Base-by-base conservation (phyloP, 2,113 vertebrate genomes). In the Tachysurus fulvidraco region DNA sequence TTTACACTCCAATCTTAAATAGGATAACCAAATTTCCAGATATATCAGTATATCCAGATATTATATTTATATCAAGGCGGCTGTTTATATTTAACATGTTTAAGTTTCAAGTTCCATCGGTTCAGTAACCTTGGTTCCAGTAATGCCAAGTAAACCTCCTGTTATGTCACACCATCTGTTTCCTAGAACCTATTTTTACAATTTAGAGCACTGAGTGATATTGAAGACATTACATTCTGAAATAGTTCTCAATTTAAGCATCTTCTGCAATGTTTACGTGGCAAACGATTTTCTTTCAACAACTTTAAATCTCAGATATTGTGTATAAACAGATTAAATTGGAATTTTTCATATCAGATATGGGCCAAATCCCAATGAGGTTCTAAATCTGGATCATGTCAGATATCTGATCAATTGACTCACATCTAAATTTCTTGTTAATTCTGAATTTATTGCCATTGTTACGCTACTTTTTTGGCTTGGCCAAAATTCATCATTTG, bases 81-180 rank as follows among this genome's bases (percentile, higher is more conserved):
- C 59, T 55, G 46, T 50, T 59, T 60, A 30, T 59, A 79, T 79
- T 57, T 57, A 79, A 77, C 73, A 52, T 23, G 2, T 36, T 36
- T 36, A 77, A 50, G 74, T 77, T 28, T 77, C n/a, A 28, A 13
- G 74, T 77, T 79, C 55, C 52, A 10, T 79, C 16, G 52, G 30
- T 57, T 30, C 25, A 25, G 21, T 50, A 50, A 50, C 5, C 46
- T 50, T 50, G 46, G 46, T 50, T 50, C 5, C 1, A 50, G 46
- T 50, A 77, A 54, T 59, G 52, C 54, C 54, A 79, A 21, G 28
- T 79, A 21, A 57, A 59, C 54, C 28, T 36, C 28, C 77, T 57
- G 28, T 79, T 57, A 79, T 79, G 57, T 79, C 54, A 59, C 77
- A 30, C 54, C 11, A 64, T 54, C 41, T 78, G 14, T 76, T 85